phyloP scores from a whole-genome alignment of 2,797 vertebrate genomes.

The Pempheris klunzingeri region DNA sequence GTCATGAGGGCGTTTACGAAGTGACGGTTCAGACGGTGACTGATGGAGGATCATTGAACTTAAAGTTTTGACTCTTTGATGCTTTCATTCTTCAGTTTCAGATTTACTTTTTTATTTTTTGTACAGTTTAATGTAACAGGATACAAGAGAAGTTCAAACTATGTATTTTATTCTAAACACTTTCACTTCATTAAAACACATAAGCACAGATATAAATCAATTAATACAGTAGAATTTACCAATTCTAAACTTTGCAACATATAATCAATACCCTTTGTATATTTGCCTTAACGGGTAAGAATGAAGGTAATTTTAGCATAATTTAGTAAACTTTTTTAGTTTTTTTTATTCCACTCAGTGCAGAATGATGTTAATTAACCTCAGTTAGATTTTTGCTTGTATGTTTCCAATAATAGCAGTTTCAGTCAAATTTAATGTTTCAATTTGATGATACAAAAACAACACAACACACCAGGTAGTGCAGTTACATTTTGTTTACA shows the following conservation, averaged over 20 bases:
- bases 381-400: not conserved
- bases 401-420: not conserved
- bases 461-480: not conserved
- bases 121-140: not conserved
- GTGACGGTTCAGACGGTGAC: slow-evolving; percentile 34
- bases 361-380: not conserved
- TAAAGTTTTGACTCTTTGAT: not conserved
- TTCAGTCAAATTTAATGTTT: not conserved
- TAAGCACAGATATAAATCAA: not conserved
- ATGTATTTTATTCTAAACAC: not conserved
- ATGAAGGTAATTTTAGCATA: not conserved
- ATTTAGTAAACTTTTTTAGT: not conserved
- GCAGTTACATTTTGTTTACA: not conserved
- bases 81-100: not conserved
- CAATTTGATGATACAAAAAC: not conserved
- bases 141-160: slow-evolving; percentile 3
- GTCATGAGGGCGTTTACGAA: slow-evolving; percentile 30
- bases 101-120: not conserved
- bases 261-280: not conserved
- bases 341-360: not conserved
- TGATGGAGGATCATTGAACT: slow-evolving; percentile 10
- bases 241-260: not conserved
- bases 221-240: not conserved
- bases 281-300: not conserved
- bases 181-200: not conserved